A percentile compares a stretch with the other conserved stretches of the same genome.
Conservation (phyloP, 2,888 invertebrate species). For the Chesias legatella region DNA sequence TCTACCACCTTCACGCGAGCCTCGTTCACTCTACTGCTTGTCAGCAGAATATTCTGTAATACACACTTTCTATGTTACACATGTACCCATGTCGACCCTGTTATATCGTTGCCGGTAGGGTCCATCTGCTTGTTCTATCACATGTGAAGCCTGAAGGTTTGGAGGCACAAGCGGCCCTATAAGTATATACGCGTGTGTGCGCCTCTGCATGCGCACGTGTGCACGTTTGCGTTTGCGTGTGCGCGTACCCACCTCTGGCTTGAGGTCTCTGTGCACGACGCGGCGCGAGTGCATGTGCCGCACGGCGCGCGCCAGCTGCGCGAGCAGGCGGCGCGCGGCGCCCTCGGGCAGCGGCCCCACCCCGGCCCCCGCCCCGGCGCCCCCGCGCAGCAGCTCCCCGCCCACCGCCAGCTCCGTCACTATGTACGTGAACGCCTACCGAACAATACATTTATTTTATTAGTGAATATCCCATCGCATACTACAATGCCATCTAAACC, state of each 20-base stretch:
- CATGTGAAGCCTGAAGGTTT: too few relatives aligned
- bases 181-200: too few relatives aligned
- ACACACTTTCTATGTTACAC: background rate
- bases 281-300: conserved; percentile 90
- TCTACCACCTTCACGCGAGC: conserved; percentile 92
- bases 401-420: conserved; percentile 92
- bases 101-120: too few relatives aligned
- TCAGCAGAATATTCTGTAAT: conserved; percentile 67
- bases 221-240: too few relatives aligned
- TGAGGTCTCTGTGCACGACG: conserved; percentile 95
- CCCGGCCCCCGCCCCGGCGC: conserved; percentile 86
- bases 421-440: conserved; percentile 90
- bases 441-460: background rate
- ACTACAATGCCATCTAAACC: too few relatives aligned
- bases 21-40: conserved; percentile 49
- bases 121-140: too few relatives aligned
- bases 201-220: too few relatives aligned
- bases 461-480: too few relatives aligned
- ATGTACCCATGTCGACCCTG: background rate
- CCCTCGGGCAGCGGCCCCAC: conserved; percentile 85
- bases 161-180: too few relatives aligned
- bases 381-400: conserved; percentile 84
- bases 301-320: conserved; percentile 91
- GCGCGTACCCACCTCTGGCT: conserved; percentile 68
- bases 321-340: conserved; percentile 88